A percentile compares a stretch with the other conserved stretches of the same genome.
These are phyloP conservation scores for Plusia festucae DNA, from an alignment of 2,888 invertebrate genomes.

Conservation along the genomic window DNA sequence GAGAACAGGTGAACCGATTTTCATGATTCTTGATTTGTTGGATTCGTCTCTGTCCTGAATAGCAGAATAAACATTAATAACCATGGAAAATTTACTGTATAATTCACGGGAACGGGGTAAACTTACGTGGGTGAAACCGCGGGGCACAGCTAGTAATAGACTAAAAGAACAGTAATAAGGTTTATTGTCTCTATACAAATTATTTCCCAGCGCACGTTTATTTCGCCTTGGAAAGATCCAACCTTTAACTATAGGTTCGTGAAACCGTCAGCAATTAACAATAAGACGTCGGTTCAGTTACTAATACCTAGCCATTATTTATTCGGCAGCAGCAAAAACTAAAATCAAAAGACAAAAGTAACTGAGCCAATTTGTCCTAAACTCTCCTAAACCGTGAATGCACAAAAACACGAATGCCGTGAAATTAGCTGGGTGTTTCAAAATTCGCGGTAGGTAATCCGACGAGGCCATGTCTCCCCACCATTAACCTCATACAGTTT, in stretches of 20 bases:
- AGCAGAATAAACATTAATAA: no score
- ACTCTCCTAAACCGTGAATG: constrained; percentile 58
- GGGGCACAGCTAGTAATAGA: no score
- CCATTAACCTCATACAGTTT: constrained; percentile 80
- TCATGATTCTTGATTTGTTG: no score
- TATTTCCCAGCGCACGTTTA: neutral
- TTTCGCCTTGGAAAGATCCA: neutral
- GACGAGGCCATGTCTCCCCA: constrained; percentile 71
- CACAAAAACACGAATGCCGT: constrained; percentile 70
- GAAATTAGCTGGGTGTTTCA: constrained; percentile 70
- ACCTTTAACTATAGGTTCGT: neutral
- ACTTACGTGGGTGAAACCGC: no score
- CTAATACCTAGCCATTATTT: constrained; percentile 42
- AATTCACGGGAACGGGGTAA: no score
- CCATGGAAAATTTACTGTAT: no score
- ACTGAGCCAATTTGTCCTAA: constrained; percentile 55
- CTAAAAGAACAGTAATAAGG: no score
- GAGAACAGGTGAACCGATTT: no score
- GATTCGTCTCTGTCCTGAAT: no score
- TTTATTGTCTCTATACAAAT: neutral
- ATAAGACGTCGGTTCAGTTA: constrained; percentile 14
- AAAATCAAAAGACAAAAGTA: constrained; percentile 56
- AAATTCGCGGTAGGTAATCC: constrained; percentile 75
- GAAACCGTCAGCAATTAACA: constrained; percentile 20
- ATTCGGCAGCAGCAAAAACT: constrained; percentile 47